phyloP scores from a whole-genome alignment of 2,797 vertebrate genomes.

The Amniataba percoides region DNA sequence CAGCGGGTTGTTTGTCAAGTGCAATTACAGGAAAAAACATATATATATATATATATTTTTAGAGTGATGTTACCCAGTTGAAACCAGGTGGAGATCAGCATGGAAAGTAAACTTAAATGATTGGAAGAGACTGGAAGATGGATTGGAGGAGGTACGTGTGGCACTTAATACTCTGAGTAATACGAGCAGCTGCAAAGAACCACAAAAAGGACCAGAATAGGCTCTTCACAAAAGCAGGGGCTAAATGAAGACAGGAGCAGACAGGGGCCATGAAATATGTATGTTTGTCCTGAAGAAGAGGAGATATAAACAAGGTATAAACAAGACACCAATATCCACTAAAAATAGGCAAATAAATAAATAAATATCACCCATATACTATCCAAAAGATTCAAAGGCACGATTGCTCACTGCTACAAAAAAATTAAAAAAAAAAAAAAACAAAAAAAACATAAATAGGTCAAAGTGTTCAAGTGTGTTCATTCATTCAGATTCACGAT shows the following conservation, averaged over 20 bases:
- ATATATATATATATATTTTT: constrained; percentile 27
- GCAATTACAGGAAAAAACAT: constrained; percentile 69
- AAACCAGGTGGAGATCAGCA: constrained; percentile 48
- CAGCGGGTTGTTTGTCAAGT: constrained; percentile 74
- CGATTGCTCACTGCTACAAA: background rate
- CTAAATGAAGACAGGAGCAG: constrained; percentile 30
- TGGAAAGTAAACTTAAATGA: constrained; percentile 48
- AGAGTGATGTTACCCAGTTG: constrained; percentile 59
- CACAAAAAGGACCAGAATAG: constrained; percentile 20
- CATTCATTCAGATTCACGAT: constrained; percentile 45
- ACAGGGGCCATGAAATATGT: constrained; percentile 51
- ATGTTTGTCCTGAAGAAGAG: constrained; percentile 32
- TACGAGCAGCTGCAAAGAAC: constrained; percentile 32
- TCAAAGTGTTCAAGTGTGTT: constrained; percentile 33
- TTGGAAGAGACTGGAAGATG: constrained; percentile 40
- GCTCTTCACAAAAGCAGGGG: constrained; percentile 18
- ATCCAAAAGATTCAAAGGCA: constrained; percentile 13
- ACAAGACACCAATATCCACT: constrained; percentile 25
- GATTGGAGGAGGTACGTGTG: constrained; percentile 34
- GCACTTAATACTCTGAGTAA: constrained; percentile 44
- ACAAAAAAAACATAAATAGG: constrained; percentile 19
- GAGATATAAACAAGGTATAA: constrained; percentile 13
- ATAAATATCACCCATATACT: background rate
- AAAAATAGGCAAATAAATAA: constrained; percentile 27
- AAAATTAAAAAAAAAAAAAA: background rate